phyloP scores from a whole-genome alignment of 2,797 vertebrate species.

The Hippopotamyrus pictus region DNA sequence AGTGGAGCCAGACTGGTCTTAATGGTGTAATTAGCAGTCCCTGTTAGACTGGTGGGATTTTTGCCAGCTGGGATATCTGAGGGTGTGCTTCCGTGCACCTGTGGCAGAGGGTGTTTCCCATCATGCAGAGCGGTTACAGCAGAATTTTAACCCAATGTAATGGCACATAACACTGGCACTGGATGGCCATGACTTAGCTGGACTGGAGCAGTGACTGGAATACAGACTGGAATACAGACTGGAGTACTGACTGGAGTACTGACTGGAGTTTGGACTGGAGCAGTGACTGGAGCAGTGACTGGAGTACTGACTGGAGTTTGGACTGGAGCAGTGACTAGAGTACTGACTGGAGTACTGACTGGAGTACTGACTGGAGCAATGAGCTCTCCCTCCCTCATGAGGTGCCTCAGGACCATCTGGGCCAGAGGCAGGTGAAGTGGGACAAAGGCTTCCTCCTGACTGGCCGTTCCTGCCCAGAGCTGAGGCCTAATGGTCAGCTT shows the following conservation, averaged over 20 bases:
- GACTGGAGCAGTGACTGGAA: not conserved
- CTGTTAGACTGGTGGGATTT: not conserved
- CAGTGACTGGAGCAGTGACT: not conserved
- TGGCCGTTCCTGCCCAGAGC: not conserved
- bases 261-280: not conserved
- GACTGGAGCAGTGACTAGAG: not conserved
- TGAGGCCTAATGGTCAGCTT: not conserved
- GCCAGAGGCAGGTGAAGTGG: not conserved
- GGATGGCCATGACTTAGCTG: not conserved
- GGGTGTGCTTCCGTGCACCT: not conserved
- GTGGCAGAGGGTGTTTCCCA: not conserved
- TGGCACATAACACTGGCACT: not conserved
- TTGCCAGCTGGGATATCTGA: not conserved
- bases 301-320: not conserved
- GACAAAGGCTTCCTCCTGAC: not conserved
- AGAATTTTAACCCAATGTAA: not conserved
- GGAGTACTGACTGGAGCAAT: not conserved
- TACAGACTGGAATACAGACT: no score
- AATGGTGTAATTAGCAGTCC: not conserved
- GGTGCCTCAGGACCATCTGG: not conserved
- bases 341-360: not conserved
- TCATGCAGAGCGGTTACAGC: not conserved
- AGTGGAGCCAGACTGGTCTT: not conserved
- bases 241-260: no score
- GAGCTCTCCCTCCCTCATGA: not conserved